phyloP scores from a whole-genome alignment of 2,113 vertebrate genomes.

The Chionomys nivalis region DNA sequence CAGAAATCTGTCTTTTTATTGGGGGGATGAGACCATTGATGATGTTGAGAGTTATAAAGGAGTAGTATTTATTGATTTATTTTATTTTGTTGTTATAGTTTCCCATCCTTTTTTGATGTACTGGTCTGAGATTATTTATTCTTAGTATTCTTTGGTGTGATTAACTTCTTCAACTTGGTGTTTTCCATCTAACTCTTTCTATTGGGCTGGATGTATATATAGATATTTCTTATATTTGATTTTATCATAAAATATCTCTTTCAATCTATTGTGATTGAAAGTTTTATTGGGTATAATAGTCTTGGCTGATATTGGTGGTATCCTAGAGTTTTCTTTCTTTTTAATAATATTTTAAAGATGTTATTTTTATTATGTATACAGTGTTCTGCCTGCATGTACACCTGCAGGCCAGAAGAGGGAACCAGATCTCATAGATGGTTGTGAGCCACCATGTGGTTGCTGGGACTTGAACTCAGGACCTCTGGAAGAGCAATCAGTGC shows the following conservation, averaged over 20 bases:
- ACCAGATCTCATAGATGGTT: too few species aligned
- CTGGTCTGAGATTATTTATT: neutral
- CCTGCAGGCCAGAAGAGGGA: too few species aligned
- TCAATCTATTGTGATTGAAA: neutral
- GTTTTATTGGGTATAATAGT: neutral
- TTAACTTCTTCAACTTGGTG: neutral
- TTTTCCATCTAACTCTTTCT: neutral
- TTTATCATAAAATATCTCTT: neutral
- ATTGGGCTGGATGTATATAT: neutral
- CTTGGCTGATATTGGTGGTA: neutral
- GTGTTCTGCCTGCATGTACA: too few species aligned
- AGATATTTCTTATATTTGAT: neutral
- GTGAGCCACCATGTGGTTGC: too few species aligned
- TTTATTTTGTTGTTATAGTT: neutral
- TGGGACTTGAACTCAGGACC: too few species aligned
- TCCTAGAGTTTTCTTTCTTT: too few species aligned
- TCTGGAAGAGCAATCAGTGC: too few species aligned
- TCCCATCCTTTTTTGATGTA: neutral
- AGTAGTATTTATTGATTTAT: neutral
- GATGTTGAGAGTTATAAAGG: neutral
- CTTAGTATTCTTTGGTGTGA: neutral
- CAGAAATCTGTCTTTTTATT: too few species aligned
- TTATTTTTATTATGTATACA: too few species aligned
- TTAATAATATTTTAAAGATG: too few species aligned
- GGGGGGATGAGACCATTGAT: neutral